phyloP scores from a whole-genome alignment of 2,888 invertebrate genomes.

The Drosophila barbarae region DNA sequence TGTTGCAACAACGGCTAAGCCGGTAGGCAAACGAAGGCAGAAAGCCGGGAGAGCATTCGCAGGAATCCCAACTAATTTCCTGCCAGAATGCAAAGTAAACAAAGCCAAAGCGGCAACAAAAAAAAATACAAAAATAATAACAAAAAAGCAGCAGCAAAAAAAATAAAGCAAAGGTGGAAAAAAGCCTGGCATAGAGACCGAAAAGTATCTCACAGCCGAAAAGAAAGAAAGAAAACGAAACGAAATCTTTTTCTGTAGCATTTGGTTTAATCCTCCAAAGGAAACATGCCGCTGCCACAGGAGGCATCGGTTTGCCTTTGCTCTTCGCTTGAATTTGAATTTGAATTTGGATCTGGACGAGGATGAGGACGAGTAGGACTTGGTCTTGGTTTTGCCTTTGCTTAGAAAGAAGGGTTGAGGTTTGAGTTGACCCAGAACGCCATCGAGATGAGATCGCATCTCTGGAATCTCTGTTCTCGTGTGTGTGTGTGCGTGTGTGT shows the following conservation, averaged over 20 bases:
- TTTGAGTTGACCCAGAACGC: constrained; percentile 23
- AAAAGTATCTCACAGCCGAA: constrained; percentile 22
- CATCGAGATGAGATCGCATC: constrained; percentile 29
- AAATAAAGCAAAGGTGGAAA: not conserved
- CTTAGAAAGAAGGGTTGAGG: constrained; percentile 51
- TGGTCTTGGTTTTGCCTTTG: constrained; percentile 16
- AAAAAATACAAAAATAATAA: not conserved
- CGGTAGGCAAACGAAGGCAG: constrained; percentile 8
- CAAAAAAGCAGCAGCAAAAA: constrained; percentile 15
- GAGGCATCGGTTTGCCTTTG: constrained; percentile 15
- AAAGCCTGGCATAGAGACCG: constrained; percentile 10
- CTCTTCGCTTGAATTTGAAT: constrained; percentile 13
- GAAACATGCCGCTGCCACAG: constrained; percentile 63
- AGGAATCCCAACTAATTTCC: constrained; percentile 58
- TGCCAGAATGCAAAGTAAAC: constrained; percentile 46
- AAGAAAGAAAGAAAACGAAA: not conserved
- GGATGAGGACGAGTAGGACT: not conserved
- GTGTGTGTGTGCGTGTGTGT: constrained; percentile 6
- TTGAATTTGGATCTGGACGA: not conserved
- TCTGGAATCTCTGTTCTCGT: constrained; percentile 8
- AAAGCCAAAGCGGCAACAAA: constrained; percentile 24
- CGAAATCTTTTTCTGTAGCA: constrained; percentile 63
- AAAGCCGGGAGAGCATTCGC: constrained; percentile 16
- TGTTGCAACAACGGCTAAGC: constrained; percentile 67
- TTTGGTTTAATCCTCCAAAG: constrained; percentile 63